phyloP scores from a whole-genome alignment of 2,797 vertebrate genomes.

The Sorex maritimensis region DNA sequence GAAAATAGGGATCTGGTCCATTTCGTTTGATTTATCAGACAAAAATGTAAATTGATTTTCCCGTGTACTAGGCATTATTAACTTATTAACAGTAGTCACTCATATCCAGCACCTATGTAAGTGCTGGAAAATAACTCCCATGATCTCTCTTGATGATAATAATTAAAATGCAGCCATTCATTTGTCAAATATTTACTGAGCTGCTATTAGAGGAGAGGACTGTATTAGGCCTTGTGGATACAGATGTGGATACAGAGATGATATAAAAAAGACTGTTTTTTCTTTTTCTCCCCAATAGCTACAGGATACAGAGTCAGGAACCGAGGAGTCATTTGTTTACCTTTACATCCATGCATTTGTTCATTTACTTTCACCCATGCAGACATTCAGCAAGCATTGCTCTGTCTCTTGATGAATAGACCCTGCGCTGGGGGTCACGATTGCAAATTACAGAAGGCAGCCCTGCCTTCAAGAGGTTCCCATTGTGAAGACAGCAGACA shows the following conservation, averaged over 20 bases:
- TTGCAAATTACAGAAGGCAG: neutral
- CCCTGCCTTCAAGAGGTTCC: neutral
- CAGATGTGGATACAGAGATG: neutral
- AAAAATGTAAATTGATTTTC: constrained; percentile 54
- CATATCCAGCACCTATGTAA: constrained; percentile 19
- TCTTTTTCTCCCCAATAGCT: neutral
- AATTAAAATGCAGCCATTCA: constrained; percentile 63
- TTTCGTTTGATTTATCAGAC: constrained; percentile 37
- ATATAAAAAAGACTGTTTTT: neutral
- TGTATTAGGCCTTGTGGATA: constrained; percentile 17
- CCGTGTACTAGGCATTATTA: neutral
- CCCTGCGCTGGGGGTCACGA: neutral
- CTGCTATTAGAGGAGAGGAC: neutral
- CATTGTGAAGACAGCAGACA: neutral
- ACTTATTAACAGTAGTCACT: neutral
- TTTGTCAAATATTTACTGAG: constrained; percentile 70
- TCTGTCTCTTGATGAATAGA: too few species aligned
- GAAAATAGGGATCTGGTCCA: neutral
- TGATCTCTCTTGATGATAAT: constrained; percentile 42
- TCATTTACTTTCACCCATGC: neutral
- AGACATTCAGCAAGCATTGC: neutral
- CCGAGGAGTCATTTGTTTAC: neutral
- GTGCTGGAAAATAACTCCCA: constrained; percentile 38
- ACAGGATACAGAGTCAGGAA: neutral
- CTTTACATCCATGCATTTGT: neutral